phyloP scores from a whole-genome alignment of 1,140 invertebrate species.

The Drosophila melanica region DNA sequence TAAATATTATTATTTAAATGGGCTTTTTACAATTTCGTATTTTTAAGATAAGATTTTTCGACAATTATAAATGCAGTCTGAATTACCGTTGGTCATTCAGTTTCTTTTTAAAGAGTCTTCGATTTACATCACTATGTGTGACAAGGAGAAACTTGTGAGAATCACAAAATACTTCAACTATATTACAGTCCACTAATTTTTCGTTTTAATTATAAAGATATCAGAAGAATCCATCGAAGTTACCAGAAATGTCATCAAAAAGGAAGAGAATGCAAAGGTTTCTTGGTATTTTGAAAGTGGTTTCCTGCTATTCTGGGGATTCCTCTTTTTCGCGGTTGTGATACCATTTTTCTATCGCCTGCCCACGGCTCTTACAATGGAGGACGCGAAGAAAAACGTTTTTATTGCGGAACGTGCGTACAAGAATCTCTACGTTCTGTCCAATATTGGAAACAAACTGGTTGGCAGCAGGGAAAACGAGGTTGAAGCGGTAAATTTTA shows the following conservation, averaged over 20 bases:
- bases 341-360: slow-evolving; percentile 59
- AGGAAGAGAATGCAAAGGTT: slow-evolving; percentile 6
- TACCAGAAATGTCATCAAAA: not conserved
- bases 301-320: slow-evolving; percentile 68
- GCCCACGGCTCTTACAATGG: slow-evolving; percentile 52
- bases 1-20: slow-evolving; percentile 7
- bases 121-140: slow-evolving; percentile 8
- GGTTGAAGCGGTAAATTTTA: slow-evolving; percentile 74
- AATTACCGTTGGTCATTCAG: not conserved
- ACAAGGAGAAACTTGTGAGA: slow-evolving; percentile 19
- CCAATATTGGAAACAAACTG: slow-evolving; percentile 88
- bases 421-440: slow-evolving; percentile 86
- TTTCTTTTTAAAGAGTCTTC: not conserved
- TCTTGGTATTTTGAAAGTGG: slow-evolving; percentile 56
- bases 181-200: no score
- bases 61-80: slow-evolving; percentile 7
- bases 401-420: slow-evolving; percentile 74
- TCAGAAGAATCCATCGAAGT: not conserved
- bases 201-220: not conserved
- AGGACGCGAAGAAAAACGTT: slow-evolving; percentile 34
- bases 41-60: not conserved
- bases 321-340: slow-evolving; percentile 65
- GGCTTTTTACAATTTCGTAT: not conserved
- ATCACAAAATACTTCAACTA: not conserved
- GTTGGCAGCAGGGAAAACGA: slow-evolving; percentile 88